These are phyloP conservation scores for Neoniphon sammara DNA, from an alignment of 2,797 vertebrate species.

Conservation along the genomic window DNA sequence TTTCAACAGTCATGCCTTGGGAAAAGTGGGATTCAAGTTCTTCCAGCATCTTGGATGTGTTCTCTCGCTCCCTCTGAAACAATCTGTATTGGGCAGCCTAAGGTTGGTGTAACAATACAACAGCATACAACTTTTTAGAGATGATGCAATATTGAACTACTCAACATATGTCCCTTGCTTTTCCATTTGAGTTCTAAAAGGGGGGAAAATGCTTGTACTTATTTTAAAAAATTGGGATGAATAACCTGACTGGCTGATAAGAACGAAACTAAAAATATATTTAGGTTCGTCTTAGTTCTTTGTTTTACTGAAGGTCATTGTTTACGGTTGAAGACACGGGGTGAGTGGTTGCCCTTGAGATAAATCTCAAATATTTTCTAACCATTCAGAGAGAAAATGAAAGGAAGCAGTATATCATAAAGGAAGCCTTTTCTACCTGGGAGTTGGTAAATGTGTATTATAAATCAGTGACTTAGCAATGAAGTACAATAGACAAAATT, in stretches of 20 bases:
- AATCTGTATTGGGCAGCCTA: too few species aligned
- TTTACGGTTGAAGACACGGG: neutral
- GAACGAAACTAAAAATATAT: constrained; percentile 2
- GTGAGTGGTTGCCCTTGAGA: constrained; percentile 3
- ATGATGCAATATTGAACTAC: too few species aligned
- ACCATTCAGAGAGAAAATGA: neutral
- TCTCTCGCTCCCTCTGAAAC: too few species aligned
- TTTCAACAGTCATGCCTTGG: too few species aligned
- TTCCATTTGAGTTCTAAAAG: too few species aligned
- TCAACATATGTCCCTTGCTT: too few species aligned
- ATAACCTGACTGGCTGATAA: neutral
- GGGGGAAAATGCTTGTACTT: too few species aligned
- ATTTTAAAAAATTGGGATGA: neutral
- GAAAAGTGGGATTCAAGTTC: too few species aligned
- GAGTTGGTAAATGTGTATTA: neutral
- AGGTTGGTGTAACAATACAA: too few species aligned
- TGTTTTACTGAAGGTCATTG: constrained; percentile 30
- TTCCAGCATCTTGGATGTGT: too few species aligned
- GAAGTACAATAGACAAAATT: neutral
- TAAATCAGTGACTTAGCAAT: constrained; percentile 27
- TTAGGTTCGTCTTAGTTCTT: neutral
- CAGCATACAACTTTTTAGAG: too few species aligned
- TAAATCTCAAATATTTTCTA: neutral
- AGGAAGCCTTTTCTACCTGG: neutral
- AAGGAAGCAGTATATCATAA: constrained; percentile 19